phyloP scores from a whole-genome alignment of 2,888 invertebrate genomes.

The Chrysolina haemoptera region DNA sequence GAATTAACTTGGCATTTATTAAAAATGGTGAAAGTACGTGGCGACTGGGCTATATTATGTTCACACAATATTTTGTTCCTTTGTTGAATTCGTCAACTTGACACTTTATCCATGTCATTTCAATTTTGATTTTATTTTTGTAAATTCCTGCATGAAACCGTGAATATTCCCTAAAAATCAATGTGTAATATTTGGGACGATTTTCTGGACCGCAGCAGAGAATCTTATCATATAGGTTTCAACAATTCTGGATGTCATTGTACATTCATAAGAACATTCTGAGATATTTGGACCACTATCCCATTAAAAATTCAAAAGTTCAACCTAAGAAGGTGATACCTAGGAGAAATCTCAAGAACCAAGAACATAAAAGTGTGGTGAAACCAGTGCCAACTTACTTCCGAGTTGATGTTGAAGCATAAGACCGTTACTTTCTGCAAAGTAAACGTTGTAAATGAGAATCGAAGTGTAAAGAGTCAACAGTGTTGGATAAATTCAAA shows the following conservation, averaged over 20 bases:
- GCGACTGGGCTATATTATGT: too few species aligned
- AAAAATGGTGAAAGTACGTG: too few species aligned
- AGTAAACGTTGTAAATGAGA: constrained; percentile 35
- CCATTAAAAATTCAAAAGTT: constrained; percentile 45
- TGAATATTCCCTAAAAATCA: constrained; percentile 19
- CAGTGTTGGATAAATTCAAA: constrained; percentile 9
- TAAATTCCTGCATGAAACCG: constrained; percentile 3
- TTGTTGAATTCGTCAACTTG: constrained; percentile 8
- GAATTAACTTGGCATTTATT: too few species aligned
- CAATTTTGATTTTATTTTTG: background rate
- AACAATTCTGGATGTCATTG: constrained; percentile 32
- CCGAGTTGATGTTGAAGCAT: constrained; percentile 38
- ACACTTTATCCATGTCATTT: background rate
- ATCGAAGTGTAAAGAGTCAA: constrained; percentile 22
- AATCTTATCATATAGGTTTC: constrained; percentile 45
- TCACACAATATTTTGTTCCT: background rate
- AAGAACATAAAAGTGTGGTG: constrained; percentile 24
- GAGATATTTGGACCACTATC: constrained; percentile 50
- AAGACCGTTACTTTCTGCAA: constrained; percentile 34
- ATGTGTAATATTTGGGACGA: constrained; percentile 53
- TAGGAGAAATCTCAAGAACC: constrained; percentile 27
- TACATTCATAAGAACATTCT: constrained; percentile 52
- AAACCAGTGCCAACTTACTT: constrained; percentile 46
- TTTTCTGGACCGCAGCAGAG: constrained; percentile 46
- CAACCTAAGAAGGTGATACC: constrained; percentile 42